Conservation (phyloP, 2,888 invertebrate species). For the Polia nebulosa region DNA sequence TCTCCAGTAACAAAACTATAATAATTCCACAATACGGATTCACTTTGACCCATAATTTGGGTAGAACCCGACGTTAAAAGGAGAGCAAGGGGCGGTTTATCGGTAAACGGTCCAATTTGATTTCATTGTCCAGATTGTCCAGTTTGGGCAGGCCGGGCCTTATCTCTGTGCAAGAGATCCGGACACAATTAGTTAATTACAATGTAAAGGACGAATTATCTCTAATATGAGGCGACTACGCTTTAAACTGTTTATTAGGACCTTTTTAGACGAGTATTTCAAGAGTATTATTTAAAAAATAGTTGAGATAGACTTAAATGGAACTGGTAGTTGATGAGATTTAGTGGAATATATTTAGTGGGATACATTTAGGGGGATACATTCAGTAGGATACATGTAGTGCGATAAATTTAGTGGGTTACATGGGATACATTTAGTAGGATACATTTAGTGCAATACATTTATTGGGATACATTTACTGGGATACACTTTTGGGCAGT, state of each 20-base stretch:
- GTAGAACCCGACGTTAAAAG: slow-evolving; percentile 52
- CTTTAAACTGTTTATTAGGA: neutral
- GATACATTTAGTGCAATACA: too few species aligned
- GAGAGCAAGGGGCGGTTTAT: slow-evolving; percentile 53
- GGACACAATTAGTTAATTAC: slow-evolving; percentile 60
- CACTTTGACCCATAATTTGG: slow-evolving; percentile 54
- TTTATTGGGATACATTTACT: too few species aligned
- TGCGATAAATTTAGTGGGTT: too few species aligned
- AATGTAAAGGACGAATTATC: slow-evolving; percentile 31
- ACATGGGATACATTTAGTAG: too few species aligned
- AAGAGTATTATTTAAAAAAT: neutral
- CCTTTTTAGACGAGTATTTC: neutral
- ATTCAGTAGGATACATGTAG: too few species aligned
- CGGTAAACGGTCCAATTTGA: slow-evolving; percentile 58
- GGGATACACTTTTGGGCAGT: too few species aligned
- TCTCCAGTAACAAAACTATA: slow-evolving; percentile 23
- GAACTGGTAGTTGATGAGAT: neutral
- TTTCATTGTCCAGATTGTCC: slow-evolving; percentile 55
- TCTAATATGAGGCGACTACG: slow-evolving; percentile 8
- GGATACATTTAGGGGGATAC: too few species aligned
- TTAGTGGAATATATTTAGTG: too few species aligned
- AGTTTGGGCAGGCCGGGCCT: slow-evolving; percentile 22
- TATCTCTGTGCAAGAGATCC: slow-evolving; percentile 41
- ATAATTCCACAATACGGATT: slow-evolving; percentile 44
- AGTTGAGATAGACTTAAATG: neutral